phyloP scores from a whole-genome alignment of 2,797 vertebrate genomes.

The Enteromius viviparus region DNA sequence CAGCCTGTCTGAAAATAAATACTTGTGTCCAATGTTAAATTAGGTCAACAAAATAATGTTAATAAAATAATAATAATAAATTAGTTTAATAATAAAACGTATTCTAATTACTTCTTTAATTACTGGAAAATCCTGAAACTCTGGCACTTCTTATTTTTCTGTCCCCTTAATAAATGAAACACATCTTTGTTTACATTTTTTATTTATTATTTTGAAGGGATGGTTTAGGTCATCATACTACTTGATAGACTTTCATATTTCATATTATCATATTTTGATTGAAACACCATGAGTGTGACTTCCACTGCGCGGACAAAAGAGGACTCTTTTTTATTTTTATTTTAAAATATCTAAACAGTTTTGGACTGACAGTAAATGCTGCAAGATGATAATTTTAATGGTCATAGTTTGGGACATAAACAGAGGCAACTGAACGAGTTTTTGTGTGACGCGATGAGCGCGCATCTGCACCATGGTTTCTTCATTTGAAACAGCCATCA shows the following conservation, averaged over 20 bases:
- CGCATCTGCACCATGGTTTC: background rate
- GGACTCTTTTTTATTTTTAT: background rate
- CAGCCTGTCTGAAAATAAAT: no score
- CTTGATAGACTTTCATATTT: background rate
- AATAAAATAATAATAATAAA: no score
- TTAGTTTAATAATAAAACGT: no score
- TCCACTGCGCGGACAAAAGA: background rate
- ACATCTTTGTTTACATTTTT: background rate
- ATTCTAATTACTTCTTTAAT: background rate
- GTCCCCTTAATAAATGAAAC: background rate
- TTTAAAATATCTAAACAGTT: background rate
- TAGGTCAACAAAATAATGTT: no score
- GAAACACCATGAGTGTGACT: background rate
- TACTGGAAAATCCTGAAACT: background rate
- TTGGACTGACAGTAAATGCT: background rate
- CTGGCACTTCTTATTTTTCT: background rate
- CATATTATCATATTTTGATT: background rate
- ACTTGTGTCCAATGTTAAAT: no score
- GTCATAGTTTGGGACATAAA: background rate
- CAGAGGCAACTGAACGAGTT: background rate
- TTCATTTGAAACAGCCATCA: background rate
- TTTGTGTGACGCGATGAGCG: background rate
- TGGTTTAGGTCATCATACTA: background rate
- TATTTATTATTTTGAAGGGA: no score
- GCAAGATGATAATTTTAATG: background rate